These are phyloP conservation scores for Drosophila sproati DNA, from an alignment of 1,140 invertebrate species.

Conservation along the genomic window DNA sequence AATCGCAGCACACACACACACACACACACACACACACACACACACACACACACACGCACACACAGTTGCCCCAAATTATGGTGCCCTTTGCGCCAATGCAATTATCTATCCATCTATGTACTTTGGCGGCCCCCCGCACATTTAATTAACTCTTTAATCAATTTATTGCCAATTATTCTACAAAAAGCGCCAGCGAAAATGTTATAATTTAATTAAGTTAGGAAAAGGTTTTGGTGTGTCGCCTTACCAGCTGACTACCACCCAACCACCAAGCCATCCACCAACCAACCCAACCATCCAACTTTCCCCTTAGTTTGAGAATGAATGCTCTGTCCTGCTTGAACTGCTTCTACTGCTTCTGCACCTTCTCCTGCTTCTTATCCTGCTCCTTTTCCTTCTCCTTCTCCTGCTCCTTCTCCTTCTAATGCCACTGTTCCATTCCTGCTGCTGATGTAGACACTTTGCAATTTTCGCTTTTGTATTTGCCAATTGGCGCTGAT, in stretches of 20 bases:
- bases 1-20: constrained; percentile 20
- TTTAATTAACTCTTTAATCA: constrained; percentile 81
- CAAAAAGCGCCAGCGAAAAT: constrained; percentile 79
- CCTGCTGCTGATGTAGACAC: constrained; percentile 30
- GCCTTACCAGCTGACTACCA: constrained; percentile 9
- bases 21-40: constrained; percentile 2
- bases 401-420: too few species aligned
- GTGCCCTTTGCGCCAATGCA: constrained; percentile 57
- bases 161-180: constrained; percentile 80
- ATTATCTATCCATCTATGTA: constrained; percentile 66
- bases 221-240: constrained; percentile 77
- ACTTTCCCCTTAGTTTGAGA: background rate
- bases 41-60: background rate
- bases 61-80: constrained; percentile 24
- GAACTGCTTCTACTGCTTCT: too few species aligned
- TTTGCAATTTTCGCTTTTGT: constrained; percentile 77
- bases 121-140: constrained; percentile 45
- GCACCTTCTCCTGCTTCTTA: too few species aligned
- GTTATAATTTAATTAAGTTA: constrained; percentile 80
- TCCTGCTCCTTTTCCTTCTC: background rate
- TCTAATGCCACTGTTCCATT: background rate
- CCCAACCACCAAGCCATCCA: background rate
- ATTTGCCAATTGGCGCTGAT: constrained; percentile 78
- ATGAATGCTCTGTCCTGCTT: background rate
- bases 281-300: background rate